Evolutionary conservation across 2,888 invertebrate species (phyloP).

Genomic region (Perithous albicinctus): DNA sequence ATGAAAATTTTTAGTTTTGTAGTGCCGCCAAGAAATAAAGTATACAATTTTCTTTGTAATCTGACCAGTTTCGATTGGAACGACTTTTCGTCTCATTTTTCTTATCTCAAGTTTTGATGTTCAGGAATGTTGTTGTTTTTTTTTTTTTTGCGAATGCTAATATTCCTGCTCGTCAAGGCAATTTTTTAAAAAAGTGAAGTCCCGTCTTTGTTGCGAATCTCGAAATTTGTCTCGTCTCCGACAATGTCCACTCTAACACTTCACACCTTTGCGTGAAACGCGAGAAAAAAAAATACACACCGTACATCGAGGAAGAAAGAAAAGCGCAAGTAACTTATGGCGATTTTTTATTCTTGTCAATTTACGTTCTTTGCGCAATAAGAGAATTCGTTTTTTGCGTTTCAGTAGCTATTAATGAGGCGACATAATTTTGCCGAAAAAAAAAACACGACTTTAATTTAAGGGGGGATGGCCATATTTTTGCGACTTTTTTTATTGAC

Average conservation of each 20-base stretch:
- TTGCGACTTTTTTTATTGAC: too few species aligned
- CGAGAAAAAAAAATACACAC: too few species aligned
- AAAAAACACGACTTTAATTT: slow-evolving; percentile 55
- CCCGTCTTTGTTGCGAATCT: not conserved
- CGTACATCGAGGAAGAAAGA: too few species aligned
- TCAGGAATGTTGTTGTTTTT: not conserved
- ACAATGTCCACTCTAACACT: slow-evolving; percentile 63
- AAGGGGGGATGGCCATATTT: too few species aligned
- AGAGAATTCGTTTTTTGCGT: slow-evolving; percentile 49
- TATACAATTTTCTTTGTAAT: slow-evolving; percentile 78
- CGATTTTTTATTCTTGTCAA: too few species aligned
- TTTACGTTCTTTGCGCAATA: too few species aligned
- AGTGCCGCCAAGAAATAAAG: slow-evolving; percentile 79
- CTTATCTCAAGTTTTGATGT: slow-evolving; percentile 5
- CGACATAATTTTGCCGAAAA: slow-evolving; percentile 20
- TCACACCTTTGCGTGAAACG: slow-evolving; percentile 37
- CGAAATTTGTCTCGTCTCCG: slow-evolving; percentile 13
- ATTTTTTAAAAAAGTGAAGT: not conserved
- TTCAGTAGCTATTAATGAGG: slow-evolving; percentile 39
- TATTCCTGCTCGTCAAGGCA: not conserved
- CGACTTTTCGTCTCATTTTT: slow-evolving; percentile 42
- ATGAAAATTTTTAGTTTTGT: slow-evolving; percentile 78
- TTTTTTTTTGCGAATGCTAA: too few species aligned
- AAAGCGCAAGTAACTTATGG: too few species aligned
- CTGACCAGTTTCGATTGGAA: slow-evolving; percentile 51